These are phyloP conservation scores for Tyrannus savana DNA, from an alignment of 2,113 vertebrate genomes.

Conservation along the genomic window DNA sequence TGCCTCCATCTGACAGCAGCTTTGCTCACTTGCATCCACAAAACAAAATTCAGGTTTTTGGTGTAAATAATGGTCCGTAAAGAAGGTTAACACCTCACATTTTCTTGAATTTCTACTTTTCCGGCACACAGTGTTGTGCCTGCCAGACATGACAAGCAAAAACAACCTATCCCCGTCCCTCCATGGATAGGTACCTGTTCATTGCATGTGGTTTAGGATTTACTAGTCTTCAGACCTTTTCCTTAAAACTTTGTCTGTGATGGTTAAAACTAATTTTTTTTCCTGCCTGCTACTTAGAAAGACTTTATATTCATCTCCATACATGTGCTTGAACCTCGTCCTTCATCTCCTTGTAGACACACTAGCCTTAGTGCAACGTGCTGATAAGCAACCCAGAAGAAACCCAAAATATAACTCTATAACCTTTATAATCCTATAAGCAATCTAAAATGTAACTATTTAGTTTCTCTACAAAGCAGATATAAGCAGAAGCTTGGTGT, in stretches of 20 bases:
- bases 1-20: neutral
- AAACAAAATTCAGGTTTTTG: neutral
- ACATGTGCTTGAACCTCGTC: neutral
- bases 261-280: neutral
- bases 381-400: neutral
- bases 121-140: neutral
- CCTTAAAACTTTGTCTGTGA: neutral
- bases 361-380: neutral
- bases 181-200: neutral
- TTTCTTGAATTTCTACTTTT: neutral
- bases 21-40: neutral
- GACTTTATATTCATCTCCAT: neutral
- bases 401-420: neutral
- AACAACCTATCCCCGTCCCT: neutral
- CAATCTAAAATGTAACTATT: neutral
- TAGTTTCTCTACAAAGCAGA: neutral
- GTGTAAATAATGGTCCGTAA: neutral
- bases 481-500: neutral
- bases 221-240: neutral
- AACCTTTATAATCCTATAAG: neutral
- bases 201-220: neutral
- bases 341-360: neutral
- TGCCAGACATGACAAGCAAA: neutral
- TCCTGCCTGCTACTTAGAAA: neutral
- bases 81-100: neutral